These are phyloP conservation scores for Drosophila obscura DNA, from an alignment of 1,140 invertebrate species.

Conservation along the genomic window DNA sequence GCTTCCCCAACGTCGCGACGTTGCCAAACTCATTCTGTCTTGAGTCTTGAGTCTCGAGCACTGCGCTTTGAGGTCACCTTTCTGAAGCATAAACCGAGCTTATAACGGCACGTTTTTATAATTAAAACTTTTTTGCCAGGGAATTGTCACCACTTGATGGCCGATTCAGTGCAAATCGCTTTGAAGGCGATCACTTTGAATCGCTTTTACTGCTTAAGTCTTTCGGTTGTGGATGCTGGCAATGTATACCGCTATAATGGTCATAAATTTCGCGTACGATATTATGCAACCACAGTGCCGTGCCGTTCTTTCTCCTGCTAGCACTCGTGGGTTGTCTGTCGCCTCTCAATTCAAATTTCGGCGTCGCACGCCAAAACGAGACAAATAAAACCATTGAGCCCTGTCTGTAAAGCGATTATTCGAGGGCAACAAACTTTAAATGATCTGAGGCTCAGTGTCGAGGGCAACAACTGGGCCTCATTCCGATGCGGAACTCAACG, in stretches of 20 bases:
- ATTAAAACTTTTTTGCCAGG: conserved; percentile 36
- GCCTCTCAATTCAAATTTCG: conserved; percentile 32
- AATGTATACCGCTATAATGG: conserved; percentile 18
- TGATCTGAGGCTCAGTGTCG: background rate
- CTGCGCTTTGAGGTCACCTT: conserved; percentile 36
- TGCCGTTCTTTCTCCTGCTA: conserved; percentile 26
- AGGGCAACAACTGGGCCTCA: too few species aligned
- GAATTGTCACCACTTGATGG: conserved; percentile 42
- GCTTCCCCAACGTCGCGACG: background rate
- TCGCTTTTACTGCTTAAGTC: background rate
- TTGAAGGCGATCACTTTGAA: background rate
- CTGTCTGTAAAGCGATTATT: background rate
- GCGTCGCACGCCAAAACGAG: background rate
- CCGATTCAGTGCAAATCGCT: conserved; percentile 31
- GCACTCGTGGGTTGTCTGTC: background rate
- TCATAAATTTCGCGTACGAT: conserved; percentile 13
- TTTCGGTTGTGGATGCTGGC: conserved; percentile 23
- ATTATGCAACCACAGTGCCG: conserved; percentile 27
- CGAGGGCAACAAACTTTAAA: conserved; percentile 28
- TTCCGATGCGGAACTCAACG: too few species aligned
- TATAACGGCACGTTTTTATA: conserved; percentile 47
- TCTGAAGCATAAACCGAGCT: conserved; percentile 12
- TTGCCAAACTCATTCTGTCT: conserved; percentile 15
- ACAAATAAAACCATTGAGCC: background rate
- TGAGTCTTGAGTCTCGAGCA: background rate